Percentiles rank a stretch among this genome's conserved stretches.
Conservation (phyloP, 2,113 vertebrate species). For the Passerina amoena region DNA sequence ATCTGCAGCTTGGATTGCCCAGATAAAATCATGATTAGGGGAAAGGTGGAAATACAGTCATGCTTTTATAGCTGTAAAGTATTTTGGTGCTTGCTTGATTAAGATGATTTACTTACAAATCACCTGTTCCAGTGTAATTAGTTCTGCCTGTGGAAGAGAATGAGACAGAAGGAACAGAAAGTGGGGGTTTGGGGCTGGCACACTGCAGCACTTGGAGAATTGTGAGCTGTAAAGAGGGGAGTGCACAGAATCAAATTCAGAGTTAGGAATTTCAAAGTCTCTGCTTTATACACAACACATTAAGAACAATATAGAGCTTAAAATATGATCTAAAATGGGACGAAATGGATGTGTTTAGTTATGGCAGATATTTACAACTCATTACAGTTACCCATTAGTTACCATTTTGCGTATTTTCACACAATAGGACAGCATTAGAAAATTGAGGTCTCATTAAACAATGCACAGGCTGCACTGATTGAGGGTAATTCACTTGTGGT, state of each 20-base stretch:
- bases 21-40: background rate
- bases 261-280: background rate
- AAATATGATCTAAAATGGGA: background rate
- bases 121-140: background rate
- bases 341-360: background rate
- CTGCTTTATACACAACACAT: background rate
- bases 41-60: background rate
- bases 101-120: background rate
- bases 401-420: background rate
- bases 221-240: background rate
- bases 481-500: background rate
- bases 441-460: background rate
- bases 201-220: background rate
- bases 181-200: background rate
- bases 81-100: background rate
- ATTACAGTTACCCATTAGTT: background rate
- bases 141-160: background rate
- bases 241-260: background rate
- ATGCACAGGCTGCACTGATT: background rate
- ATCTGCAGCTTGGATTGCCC: background rate
- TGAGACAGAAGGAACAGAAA: background rate
- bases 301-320: background rate
- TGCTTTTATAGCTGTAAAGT: background rate
- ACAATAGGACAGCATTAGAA: background rate
- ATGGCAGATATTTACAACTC: background rate